Evolutionary conservation across 1,140 invertebrate species (phyloP).

Genomic region (Portunus trituberculatus): DNA sequence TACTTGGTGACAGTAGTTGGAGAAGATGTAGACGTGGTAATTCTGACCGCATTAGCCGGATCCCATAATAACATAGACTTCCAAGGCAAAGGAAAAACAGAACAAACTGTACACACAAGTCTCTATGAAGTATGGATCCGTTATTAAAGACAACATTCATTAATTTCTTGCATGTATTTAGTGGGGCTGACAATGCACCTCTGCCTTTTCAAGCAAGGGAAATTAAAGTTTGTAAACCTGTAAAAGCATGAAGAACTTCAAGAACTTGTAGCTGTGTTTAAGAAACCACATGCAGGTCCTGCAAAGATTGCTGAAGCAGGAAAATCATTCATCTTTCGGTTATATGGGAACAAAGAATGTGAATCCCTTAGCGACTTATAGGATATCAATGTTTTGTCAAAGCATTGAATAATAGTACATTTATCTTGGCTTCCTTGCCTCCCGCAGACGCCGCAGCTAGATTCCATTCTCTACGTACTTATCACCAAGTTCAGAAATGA

Average conservation of each 20-base stretch:
- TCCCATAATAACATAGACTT: neutral
- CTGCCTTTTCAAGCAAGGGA: neutral
- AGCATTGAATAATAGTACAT: neutral
- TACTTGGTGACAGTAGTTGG: neutral
- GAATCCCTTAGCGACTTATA: too few relatives aligned
- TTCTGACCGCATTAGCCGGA: neutral
- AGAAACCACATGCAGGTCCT: too few relatives aligned
- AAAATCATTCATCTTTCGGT: too few relatives aligned
- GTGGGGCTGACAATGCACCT: too few relatives aligned
- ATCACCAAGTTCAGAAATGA: too few relatives aligned
- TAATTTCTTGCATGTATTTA: slow-evolving; percentile 23
- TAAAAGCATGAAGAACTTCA: neutral
- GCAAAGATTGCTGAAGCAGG: too few relatives aligned
- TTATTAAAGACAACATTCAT: neutral
- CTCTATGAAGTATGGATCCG: slow-evolving; percentile 8
- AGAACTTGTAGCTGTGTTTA: too few relatives aligned
- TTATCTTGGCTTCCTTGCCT: slow-evolving; percentile 6
- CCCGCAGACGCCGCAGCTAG: neutral
- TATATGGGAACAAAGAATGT: too few relatives aligned
- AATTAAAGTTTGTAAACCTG: neutral
- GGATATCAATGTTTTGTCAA: slow-evolving; percentile 12
- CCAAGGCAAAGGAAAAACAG: neutral
- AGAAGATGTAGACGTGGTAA: too few relatives aligned
- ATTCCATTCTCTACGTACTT: neutral
- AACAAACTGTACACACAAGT: too few relatives aligned